Base-by-base conservation (phyloP, 2,888 invertebrate genomes). In the Ethmia dodecea region DNA sequence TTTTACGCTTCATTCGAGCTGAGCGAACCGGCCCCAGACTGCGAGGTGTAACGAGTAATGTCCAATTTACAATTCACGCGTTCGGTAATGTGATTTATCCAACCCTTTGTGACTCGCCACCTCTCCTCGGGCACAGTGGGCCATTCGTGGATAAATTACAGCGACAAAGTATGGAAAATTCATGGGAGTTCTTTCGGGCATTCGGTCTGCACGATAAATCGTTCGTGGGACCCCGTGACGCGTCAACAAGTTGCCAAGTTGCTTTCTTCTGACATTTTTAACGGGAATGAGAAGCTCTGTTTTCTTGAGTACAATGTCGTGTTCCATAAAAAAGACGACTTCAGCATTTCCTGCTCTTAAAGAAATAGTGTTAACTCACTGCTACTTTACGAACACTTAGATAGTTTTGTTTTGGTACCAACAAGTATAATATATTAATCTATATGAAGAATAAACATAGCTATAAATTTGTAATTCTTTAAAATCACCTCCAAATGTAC, bases 11-110 rank as follows among this genome's bases (percentile, higher is more conserved):
- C 22, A n/a, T 22, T 8, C 22, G 9, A n/a, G 18, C 8, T 22
- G 22, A 22, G 9, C 22, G 4, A n/a, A n/a, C n/a, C 22, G 9
- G 22, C 35, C 29, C n/a, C 30, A 4, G 22, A 28, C 16, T 18
- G 10, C 31, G 38, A 35, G 40, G 37, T 33, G 40, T 36, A 76
- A 75, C 76, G 66, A 74, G 71, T 81, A 83, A 84, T 84, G 81
- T 69, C 72, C 83, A 86, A 86, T 84, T 83, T 84, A 83, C 80
- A 84, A 86, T 86, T 84, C 83, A 81, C 75, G 77, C 77, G 74
- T 69, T 58, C 63, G 57, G 73, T 86, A 81, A 84, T 83, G 70
- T 73, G 78, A 84, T 86, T 84, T 81, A 70, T 77, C 66, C 71
- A 67, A 73, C 75, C 81, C 81, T 77, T 84, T 83, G 81, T 77